A percentile compares a stretch with the other conserved stretches of the same genome.
phyloP scores from a whole-genome alignment of 1,140 invertebrate genomes.

The Tetragnatha versicolor region DNA sequence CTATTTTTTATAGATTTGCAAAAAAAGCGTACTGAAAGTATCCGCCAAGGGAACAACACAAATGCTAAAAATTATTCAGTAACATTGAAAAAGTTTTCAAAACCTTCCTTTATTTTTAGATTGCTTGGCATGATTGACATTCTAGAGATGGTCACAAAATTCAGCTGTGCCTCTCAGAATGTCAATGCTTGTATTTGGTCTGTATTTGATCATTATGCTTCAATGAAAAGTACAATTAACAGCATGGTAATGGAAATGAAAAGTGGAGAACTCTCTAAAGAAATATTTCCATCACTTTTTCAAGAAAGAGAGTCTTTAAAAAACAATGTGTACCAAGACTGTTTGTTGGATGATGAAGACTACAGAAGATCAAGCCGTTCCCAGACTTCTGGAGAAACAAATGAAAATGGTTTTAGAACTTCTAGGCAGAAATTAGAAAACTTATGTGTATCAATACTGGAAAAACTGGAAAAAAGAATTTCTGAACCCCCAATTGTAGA shows the following conservation, averaged over 20 bases:
- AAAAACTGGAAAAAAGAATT: too few species aligned
- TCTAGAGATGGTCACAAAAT: conserved; percentile 10
- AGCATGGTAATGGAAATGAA: conserved; percentile 3
- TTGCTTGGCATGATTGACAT: not conserved
- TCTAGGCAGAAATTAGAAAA: too few species aligned
- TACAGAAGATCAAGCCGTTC: too few species aligned
- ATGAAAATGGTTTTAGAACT: too few species aligned
- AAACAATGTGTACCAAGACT: not conserved
- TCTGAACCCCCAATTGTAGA: too few species aligned
- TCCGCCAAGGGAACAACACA: not conserved
- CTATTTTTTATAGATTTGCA: conserved; percentile 5
- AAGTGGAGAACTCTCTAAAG: not conserved
- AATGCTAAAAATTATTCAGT: too few species aligned
- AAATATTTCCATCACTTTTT: conserved; percentile 1
- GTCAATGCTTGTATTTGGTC: conserved; percentile 13
- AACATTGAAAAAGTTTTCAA: not conserved
- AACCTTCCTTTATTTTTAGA: not conserved
- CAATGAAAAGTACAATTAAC: not conserved
- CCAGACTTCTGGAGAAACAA: too few species aligned
- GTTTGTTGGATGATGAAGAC: not conserved
- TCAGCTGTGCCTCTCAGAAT: conserved; percentile 9
- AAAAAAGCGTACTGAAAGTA: not conserved
- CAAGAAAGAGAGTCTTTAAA: not conserved
- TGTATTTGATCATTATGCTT: conserved; percentile 1
- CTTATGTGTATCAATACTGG: too few species aligned